phyloP scores from a whole-genome alignment of 2,113 vertebrate species.

The Sialia sialis region DNA sequence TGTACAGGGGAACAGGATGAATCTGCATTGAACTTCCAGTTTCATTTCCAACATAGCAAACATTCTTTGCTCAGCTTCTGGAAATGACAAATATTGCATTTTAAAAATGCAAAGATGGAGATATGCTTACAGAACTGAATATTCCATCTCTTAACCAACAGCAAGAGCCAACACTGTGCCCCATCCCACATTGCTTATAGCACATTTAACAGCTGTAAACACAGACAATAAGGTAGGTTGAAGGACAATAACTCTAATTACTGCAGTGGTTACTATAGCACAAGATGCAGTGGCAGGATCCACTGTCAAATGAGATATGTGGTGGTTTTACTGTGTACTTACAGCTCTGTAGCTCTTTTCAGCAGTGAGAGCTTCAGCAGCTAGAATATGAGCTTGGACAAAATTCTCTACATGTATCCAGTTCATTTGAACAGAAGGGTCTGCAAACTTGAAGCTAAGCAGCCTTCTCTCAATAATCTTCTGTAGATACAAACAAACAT shows the following conservation, averaged over 20 bases:
- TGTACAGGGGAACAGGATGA: neutral
- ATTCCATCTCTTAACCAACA: neutral
- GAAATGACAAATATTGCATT: neutral
- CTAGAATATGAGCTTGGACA: constrained; percentile 84
- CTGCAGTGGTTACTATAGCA: neutral
- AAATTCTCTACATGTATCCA: constrained; percentile 93
- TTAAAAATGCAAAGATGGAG: neutral
- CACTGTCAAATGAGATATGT: neutral
- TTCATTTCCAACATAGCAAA: neutral
- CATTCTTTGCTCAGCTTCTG: neutral
- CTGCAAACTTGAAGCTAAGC: constrained; percentile 84
- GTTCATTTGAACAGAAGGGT: constrained; percentile 81
- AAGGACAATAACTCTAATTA: neutral
- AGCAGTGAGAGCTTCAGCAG: constrained; percentile 81
- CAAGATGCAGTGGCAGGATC: neutral
- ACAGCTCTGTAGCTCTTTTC: constrained; percentile 83
- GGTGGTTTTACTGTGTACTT: constrained; percentile 56
- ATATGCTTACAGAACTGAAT: neutral
- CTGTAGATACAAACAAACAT: constrained; percentile 59
- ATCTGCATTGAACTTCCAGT: neutral
- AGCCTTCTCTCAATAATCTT: constrained; percentile 82
- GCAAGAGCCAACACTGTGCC: neutral
- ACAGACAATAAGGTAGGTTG: neutral
- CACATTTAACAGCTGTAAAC: neutral
- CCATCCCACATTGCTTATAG: neutral